These are phyloP conservation scores for Drosophila gaucha DNA, from an alignment of 2,888 invertebrate genomes.

Conservation along the genomic window DNA sequence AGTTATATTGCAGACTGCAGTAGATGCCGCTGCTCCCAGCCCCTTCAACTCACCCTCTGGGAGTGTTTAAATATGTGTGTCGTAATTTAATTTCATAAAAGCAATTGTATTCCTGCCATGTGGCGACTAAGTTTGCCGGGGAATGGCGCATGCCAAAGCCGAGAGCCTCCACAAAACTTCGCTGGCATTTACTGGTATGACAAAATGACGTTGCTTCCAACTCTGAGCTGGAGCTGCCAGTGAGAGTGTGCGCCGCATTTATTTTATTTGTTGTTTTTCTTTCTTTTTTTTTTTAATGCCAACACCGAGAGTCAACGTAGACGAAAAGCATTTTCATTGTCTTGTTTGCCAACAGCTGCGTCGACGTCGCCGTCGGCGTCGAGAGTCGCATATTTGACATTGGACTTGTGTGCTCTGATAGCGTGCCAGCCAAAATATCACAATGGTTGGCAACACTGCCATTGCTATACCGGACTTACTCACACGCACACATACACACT, in stretches of 20 bases:
- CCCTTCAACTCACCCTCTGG: slow-evolving; percentile 10
- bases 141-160: slow-evolving; percentile 7
- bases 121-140: slow-evolving; percentile 56
- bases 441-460: slow-evolving; percentile 73
- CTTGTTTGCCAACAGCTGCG: slow-evolving; percentile 72
- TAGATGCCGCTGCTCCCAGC: slow-evolving; percentile 1
- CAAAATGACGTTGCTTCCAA: slow-evolving; percentile 70
- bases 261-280: slow-evolving; percentile 43
- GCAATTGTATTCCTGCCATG: slow-evolving; percentile 73
- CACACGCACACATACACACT: slow-evolving; percentile 30
- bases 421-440: slow-evolving; percentile 74
- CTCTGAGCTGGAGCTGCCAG: slow-evolving; percentile 29
- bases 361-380: slow-evolving; percentile 13
- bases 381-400: slow-evolving; percentile 73
- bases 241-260: slow-evolving; percentile 59
- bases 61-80: slow-evolving; percentile 69
- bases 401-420: slow-evolving; percentile 73
- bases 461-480: slow-evolving; percentile 44
- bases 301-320: slow-evolving; percentile 53
- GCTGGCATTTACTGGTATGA: slow-evolving; percentile 58
- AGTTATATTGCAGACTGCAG: slow-evolving; percentile 59
- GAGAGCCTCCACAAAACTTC: slow-evolving; percentile 54
- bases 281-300: slow-evolving; percentile 52
- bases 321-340: slow-evolving; percentile 76
- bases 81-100: slow-evolving; percentile 79